Evolutionary conservation across 2,888 invertebrate genomes (phyloP), one percentile per base, ranked within the genome.

Genomic region (Phaonia tiefii): DNA sequence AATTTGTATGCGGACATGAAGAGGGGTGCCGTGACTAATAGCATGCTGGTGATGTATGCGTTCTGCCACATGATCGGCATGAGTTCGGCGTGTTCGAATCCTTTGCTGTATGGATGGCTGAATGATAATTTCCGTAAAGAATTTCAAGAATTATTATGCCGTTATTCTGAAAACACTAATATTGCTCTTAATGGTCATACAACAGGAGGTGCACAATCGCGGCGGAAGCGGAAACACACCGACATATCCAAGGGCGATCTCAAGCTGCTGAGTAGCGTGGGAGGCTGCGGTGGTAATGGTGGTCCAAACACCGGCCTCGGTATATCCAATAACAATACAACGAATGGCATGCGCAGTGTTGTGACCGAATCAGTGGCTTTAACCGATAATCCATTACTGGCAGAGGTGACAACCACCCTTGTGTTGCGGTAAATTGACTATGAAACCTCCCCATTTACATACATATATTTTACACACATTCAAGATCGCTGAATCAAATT

Each of bases 91-190:
- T 97, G 97, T 85, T 95, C 96, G 31, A 98, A 98, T 90, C 98
- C 98, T 0, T 92, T 98, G 22, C 92, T 98, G 1, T 98, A 98
- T 90, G 98, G 98, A 10, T 97, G 97, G 95, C 92, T 98, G 85
- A 98, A 98, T 89, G 97, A 98, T 85, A 97, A 97, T 91, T 98
- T 98, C 91, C 93, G 96, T 86, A 96, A 96, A 89, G 97, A 97
- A 90, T 97, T 97, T 89, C 94, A 94, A 85, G 96, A 96, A 89
- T 94, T 96, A 86, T 90, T 95, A 84, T 83, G 94, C 88, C 92
- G 93, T 87, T 88, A 85, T 86, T 86, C 87, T 86, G 86, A 88
- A 85, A 85, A 87, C 86, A 89, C 90, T 89, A 90, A 90, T 89
- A 86, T 87, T 88, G 87, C 87, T 89, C 88, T 90, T 88, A 89